A percentile compares a stretch with the other conserved stretches of the same genome.
Evolutionary conservation across 2,888 invertebrate species (phyloP).

Genomic region (Drosophila flavopinicola): DNA sequence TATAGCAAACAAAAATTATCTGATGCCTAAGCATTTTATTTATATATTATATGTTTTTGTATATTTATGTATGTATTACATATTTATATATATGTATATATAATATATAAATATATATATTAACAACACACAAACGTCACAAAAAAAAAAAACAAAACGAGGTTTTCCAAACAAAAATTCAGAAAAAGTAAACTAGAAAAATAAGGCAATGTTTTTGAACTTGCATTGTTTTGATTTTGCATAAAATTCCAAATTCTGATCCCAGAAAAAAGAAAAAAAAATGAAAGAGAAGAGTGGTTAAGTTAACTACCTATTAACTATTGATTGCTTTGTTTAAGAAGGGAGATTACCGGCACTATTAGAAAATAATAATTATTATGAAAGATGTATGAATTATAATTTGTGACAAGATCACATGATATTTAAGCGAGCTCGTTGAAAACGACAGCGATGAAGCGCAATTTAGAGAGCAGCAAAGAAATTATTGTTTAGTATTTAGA

Average conservation of each 20-base stretch:
- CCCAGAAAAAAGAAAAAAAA: constrained; percentile 20
- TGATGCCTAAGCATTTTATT: constrained; percentile 54
- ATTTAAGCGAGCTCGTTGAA: constrained; percentile 68
- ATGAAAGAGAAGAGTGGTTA: constrained; percentile 44
- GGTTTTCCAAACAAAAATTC: constrained; percentile 67
- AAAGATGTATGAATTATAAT: constrained; percentile 14
- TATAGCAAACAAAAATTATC: constrained; percentile 17
- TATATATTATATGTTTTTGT: too few species aligned
- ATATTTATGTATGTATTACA: too few species aligned
- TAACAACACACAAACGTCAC: constrained; percentile 26
- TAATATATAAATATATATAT: constrained; percentile 50
- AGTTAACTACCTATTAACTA: constrained; percentile 52
- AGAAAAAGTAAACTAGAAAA: constrained; percentile 39
- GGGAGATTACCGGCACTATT: constrained; percentile 42
- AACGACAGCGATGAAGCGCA: constrained; percentile 45
- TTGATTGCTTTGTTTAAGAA: constrained; percentile 46
- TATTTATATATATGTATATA: too few species aligned
- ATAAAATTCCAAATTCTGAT: constrained; percentile 70
- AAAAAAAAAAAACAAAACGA: neutral
- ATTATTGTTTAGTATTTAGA: constrained; percentile 83
- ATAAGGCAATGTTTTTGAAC: constrained; percentile 44
- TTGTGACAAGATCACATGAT: constrained; percentile 44
- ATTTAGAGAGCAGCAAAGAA: constrained; percentile 47
- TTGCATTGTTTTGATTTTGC: constrained; percentile 53
- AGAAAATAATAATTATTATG: constrained; percentile 41